Percentiles rank a stretch among this genome's conserved stretches.
Conservation (phyloP, 2,888 invertebrate species). For the Luperina nickerlii region DNA sequence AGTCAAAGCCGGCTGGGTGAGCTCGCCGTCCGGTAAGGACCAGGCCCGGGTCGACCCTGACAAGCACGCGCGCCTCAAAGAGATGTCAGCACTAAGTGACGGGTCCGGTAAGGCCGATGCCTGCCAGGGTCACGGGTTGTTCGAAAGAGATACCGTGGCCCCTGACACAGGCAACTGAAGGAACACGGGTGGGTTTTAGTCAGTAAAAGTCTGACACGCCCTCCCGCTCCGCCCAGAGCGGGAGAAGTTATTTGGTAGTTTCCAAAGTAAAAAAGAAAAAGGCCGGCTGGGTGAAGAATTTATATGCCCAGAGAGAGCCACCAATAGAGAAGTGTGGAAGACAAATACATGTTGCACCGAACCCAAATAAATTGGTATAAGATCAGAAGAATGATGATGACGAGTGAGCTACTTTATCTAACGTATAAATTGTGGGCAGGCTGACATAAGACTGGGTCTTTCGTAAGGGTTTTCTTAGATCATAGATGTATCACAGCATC, state of each 20-base stretch:
- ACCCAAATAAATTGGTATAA: not conserved
- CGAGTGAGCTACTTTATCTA: not conserved
- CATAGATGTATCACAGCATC: not conserved
- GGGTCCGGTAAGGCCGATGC: too few relatives aligned
- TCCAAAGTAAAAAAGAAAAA: not conserved
- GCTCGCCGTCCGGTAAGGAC: too few relatives aligned
- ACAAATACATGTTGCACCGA: not conserved
- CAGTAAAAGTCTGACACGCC: too few relatives aligned
- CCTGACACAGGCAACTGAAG: too few relatives aligned
- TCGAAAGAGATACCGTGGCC: too few relatives aligned
- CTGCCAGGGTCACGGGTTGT: too few relatives aligned
- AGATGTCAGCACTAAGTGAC: too few relatives aligned
- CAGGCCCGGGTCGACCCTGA: too few relatives aligned
- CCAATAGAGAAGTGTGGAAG: not conserved
- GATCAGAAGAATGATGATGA: not conserved
- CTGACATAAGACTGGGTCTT: not conserved
- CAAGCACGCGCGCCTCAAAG: too few relatives aligned
- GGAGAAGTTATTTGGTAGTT: too few relatives aligned
- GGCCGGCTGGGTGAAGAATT: slow-evolving; percentile 21
- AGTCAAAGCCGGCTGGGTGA: slow-evolving; percentile 10
- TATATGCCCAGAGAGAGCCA: not conserved
- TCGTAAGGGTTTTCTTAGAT: not conserved
- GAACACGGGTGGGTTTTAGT: too few relatives aligned
- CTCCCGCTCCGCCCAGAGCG: too few relatives aligned
- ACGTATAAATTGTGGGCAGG: not conserved